These are phyloP conservation scores for Smutsia temminckii DNA, from an alignment of 2,797 vertebrate genomes.

Conservation along the genomic window DNA sequence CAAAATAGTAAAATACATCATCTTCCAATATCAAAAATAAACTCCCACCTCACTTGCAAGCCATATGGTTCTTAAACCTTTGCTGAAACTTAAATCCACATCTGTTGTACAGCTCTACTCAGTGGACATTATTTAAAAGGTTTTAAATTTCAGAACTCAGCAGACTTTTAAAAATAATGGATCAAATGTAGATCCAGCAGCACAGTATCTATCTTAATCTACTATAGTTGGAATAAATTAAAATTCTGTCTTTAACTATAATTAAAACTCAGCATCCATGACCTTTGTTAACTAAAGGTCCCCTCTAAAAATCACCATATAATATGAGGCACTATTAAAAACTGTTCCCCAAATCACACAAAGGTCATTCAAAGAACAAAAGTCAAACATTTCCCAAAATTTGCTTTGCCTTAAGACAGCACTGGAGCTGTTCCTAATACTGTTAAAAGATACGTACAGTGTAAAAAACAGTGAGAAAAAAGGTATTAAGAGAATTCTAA, in stretches of 20 bases:
- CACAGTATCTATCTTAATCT: conserved; percentile 2
- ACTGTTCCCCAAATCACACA: background rate
- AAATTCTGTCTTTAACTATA: conserved; percentile 48
- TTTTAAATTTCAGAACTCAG: conserved; percentile 57
- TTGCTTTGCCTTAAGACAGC: conserved; percentile 30
- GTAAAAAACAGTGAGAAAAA: background rate
- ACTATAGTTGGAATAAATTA: conserved; percentile 11
- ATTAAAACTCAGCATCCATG: conserved; percentile 11
- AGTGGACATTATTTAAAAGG: conserved; percentile 43
- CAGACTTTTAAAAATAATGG: conserved; percentile 61
- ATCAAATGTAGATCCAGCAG: conserved; percentile 47
- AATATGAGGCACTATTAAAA: conserved; percentile 30
- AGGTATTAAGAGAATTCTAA: background rate
- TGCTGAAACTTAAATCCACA: conserved; percentile 54
- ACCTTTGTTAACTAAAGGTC: conserved; percentile 33
- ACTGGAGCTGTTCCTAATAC: background rate
- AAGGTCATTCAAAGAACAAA: conserved; percentile 40
- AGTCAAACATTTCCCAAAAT: conserved; percentile 9
- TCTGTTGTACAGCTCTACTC: conserved; percentile 21
- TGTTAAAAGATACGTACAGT: background rate
- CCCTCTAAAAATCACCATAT: conserved; percentile 14
- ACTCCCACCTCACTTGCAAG: conserved; percentile 29
- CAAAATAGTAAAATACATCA: conserved; percentile 39
- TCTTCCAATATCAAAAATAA: conserved; percentile 45
- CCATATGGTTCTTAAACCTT: conserved; percentile 46